Conservation (phyloP, 1,140 invertebrate genomes). For the Drosophila virilis region DNA sequence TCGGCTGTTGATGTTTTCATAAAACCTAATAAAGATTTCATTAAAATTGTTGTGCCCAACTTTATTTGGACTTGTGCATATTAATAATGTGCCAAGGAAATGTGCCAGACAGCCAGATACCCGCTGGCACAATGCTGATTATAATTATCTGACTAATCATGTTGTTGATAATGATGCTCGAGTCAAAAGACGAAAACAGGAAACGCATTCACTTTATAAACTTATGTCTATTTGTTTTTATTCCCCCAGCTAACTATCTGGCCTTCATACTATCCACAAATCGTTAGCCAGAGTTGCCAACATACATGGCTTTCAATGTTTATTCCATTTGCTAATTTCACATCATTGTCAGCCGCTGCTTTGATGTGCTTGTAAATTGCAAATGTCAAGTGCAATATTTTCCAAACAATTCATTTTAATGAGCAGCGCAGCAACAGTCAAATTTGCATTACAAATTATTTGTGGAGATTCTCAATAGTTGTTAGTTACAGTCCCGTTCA, state of each 20-base stretch:
- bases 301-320: constrained; percentile 1
- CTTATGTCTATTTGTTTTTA: constrained; percentile 37
- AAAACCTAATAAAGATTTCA: constrained; percentile 67
- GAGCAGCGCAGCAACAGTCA: constrained; percentile 23
- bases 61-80: constrained; percentile 63
- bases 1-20: constrained; percentile 66
- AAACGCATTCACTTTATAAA: constrained; percentile 51
- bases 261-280: constrained; percentile 19
- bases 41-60: constrained; percentile 59
- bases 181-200: constrained; percentile 55
- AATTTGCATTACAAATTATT: constrained; percentile 44
- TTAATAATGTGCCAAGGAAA: constrained; percentile 56
- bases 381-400: constrained; percentile 51
- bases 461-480: background rate
- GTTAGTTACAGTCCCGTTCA: background rate
- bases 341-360: constrained; percentile 13
- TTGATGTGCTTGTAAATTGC: constrained; percentile 29
- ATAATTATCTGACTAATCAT: constrained; percentile 30
- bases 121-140: constrained; percentile 10
- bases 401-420: constrained; percentile 47
- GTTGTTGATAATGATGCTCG: constrained; percentile 43
- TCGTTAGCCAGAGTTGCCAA: constrained; percentile 21
- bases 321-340: constrained; percentile 11
- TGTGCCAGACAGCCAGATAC: constrained; percentile 38
- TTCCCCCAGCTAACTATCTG: background rate